Conservation (phyloP, 2,797 vertebrate genomes). For the Anabacerthia variegaticeps region DNA sequence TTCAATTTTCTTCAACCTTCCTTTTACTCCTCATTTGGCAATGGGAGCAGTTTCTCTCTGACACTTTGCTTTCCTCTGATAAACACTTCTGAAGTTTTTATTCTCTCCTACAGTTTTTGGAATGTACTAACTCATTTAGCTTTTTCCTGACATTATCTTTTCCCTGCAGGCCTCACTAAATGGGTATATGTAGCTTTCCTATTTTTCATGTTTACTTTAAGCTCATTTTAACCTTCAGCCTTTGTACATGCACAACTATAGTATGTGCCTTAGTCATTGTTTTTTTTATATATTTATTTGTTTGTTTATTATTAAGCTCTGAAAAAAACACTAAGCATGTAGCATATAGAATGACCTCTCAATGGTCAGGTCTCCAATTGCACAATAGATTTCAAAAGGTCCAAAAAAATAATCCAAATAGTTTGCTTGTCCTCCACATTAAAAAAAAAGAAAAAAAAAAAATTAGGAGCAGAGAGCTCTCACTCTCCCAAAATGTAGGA, state of each 20-base stretch:
- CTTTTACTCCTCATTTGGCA: not conserved
- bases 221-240: not conserved
- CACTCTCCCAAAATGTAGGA: not conserved
- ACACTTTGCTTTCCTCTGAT: not conserved
- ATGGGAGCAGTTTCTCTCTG: not conserved
- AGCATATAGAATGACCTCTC: not conserved
- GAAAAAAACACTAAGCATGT: not conserved
- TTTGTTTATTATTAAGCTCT: not conserved
- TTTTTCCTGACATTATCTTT: constrained; percentile 11
- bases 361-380: not conserved
- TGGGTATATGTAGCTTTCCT: not conserved
- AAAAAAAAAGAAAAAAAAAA: not conserved
- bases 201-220: not conserved
- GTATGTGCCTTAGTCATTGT: not conserved
- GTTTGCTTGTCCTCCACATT: not conserved
- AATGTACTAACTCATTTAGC: not conserved
- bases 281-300: not conserved
- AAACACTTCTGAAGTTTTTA: not conserved
- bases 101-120: not conserved
- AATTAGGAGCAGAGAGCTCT: not conserved
- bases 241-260: not conserved
- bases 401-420: not conserved
- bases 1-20: not conserved
- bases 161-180: not conserved
- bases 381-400: not conserved